A percentile compares a stretch with the other conserved stretches of the same genome.
phyloP scores from a whole-genome alignment of 2,113 vertebrate genomes.

The Gopherus flavomarginatus region DNA sequence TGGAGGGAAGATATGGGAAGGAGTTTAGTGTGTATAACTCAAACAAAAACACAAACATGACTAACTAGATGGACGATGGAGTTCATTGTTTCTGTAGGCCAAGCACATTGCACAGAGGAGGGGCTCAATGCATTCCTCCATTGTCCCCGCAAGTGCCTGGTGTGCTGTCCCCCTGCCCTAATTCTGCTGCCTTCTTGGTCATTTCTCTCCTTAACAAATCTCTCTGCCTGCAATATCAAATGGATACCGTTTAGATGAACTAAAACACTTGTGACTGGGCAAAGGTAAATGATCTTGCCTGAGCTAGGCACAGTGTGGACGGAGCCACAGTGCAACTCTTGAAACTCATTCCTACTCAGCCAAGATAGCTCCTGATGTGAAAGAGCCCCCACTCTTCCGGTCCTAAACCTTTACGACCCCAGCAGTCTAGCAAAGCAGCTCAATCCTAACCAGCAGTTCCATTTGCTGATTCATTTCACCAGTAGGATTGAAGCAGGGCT shows the following conservation, averaged over 20 bases:
- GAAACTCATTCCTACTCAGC: not conserved
- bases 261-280: not conserved
- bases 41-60: not conserved
- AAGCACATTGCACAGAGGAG: not conserved
- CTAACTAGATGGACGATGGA: not conserved
- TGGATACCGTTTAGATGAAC: not conserved
- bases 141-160: not conserved
- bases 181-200: not conserved
- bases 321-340: accelerated
- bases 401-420: not conserved
- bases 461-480: not conserved
- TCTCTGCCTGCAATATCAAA: not conserved
- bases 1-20: not conserved
- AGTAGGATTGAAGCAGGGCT: not conserved
- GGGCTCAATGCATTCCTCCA: not conserved
- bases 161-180: not conserved
- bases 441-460: not conserved
- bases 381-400: not conserved
- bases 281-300: not conserved
- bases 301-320: not conserved
- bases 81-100: not conserved
- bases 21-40: not conserved
- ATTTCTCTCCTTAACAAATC: too few species aligned
- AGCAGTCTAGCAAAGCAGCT: not conserved
- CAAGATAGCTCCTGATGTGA: not conserved